Conservation (phyloP, 2,113 vertebrate species). For the Vulpes lagopus region DNA sequence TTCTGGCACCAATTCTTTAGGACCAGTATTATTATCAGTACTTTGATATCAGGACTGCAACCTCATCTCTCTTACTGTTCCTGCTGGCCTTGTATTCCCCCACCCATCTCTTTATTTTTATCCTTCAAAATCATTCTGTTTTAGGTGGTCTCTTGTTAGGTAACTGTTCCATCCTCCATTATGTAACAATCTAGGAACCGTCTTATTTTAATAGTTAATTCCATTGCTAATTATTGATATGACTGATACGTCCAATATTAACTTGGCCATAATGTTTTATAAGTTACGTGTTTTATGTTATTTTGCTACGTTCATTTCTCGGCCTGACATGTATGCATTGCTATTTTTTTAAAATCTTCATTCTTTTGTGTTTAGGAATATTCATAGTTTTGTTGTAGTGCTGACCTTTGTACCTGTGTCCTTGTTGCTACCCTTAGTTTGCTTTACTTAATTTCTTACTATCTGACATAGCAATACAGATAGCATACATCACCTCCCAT, state of each 20-base stretch:
- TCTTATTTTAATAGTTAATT: neutral
- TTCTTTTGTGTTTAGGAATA: neutral
- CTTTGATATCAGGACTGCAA: neutral
- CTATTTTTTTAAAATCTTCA: neutral
- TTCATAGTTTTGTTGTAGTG: neutral
- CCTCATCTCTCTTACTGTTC: neutral
- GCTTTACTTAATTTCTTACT: neutral
- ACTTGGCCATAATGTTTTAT: neutral
- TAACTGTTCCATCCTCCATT: neutral
- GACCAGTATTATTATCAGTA: neutral
- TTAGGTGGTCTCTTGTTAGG: neutral
- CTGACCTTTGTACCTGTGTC: neutral
- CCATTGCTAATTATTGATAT: neutral
- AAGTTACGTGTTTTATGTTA: neutral
- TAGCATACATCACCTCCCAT: neutral
- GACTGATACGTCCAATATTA: neutral
- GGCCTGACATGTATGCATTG: neutral
- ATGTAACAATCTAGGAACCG: neutral
- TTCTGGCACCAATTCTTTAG: neutral
- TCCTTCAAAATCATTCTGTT: neutral
- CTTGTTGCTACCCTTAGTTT: neutral
- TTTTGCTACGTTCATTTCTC: neutral
- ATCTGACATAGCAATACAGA: neutral
- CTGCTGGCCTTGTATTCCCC: fast-evolving
- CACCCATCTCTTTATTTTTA: neutral